These are phyloP conservation scores for Myotis brandtii DNA, from an alignment of 2,113 vertebrate species.

Conservation along the genomic window DNA sequence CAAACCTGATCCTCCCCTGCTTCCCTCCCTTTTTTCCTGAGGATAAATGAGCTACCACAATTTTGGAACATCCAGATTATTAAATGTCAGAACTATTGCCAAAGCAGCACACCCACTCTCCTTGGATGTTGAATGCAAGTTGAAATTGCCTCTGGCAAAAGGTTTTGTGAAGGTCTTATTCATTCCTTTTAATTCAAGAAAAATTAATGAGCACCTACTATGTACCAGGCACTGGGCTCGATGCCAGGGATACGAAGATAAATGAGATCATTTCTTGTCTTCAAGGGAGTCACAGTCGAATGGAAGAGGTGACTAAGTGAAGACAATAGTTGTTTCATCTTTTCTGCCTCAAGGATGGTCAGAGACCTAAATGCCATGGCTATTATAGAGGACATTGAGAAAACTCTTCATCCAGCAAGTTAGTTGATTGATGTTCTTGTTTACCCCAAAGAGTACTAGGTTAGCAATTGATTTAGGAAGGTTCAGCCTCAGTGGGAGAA, in stretches of 20 bases:
- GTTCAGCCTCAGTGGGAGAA: constrained; percentile 42
- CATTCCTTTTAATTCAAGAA: constrained; percentile 73
- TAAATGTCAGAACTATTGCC: constrained; percentile 74
- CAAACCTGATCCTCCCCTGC: neutral
- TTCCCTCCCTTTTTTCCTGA: neutral
- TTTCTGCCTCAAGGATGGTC: constrained; percentile 33
- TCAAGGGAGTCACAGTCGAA: constrained; percentile 68
- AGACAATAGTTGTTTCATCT: constrained; percentile 33
- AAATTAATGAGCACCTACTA: constrained; percentile 76
- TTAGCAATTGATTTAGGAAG: constrained; percentile 64
- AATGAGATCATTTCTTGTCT: constrained; percentile 78
- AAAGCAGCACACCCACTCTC: constrained; percentile 56
- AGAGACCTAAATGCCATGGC: constrained; percentile 31
- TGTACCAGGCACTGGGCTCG: constrained; percentile 36
- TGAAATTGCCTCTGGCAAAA: constrained; percentile 69
- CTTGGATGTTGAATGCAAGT: constrained; percentile 57
- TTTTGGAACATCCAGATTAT: constrained; percentile 73
- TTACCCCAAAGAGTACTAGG: constrained; percentile 17
- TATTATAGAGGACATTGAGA: constrained; percentile 47
- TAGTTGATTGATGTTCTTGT: constrained; percentile 67
- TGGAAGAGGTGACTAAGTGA: constrained; percentile 54
- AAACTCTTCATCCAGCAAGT: constrained; percentile 62
- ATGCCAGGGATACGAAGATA: constrained; percentile 64
- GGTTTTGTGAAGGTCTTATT: constrained; percentile 68
- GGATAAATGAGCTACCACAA: constrained; percentile 76